A percentile compares a stretch with the other conserved stretches of the same genome.
These are phyloP conservation scores for Lophius piscatorius DNA, from an alignment of 2,113 vertebrate genomes.

Conservation along the genomic window DNA sequence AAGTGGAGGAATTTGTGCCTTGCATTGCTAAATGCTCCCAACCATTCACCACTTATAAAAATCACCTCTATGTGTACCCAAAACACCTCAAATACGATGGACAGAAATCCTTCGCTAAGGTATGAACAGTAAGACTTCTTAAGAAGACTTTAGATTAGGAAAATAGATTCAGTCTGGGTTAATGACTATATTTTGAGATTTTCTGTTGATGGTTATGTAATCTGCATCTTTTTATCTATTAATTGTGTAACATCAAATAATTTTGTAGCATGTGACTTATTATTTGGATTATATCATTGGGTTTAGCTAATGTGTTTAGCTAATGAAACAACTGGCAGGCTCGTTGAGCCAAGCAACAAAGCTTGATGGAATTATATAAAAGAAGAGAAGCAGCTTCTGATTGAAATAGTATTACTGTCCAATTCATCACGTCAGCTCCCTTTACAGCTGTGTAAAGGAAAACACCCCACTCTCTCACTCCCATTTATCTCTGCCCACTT, in stretches of 20 bases:
- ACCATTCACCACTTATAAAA: slow-evolving; percentile 95
- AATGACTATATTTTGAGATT: slow-evolving; percentile 4
- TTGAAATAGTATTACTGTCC: slow-evolving; percentile 48
- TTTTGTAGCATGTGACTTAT: too few species aligned
- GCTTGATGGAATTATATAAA: slow-evolving; percentile 49
- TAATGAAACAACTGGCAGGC: too few species aligned
- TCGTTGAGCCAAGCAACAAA: slow-evolving; percentile 33
- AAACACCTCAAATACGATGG: slow-evolving; percentile 95
- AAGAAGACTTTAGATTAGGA: too few species aligned
- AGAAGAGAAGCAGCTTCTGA: slow-evolving; percentile 44
- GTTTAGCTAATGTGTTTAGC: too few species aligned
- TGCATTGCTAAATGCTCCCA: slow-evolving; percentile 94
- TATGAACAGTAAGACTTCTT: too few species aligned
- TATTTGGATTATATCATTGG: too few species aligned
- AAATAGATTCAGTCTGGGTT: too few species aligned
- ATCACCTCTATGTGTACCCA: slow-evolving; percentile 97
- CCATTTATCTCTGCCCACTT: slow-evolving; percentile 8
- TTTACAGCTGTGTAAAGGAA: too few species aligned
- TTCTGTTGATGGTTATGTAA: too few species aligned
- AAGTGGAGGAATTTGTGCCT: slow-evolving; percentile 96
- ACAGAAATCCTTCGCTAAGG: slow-evolving; percentile 96
- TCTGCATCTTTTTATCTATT: too few species aligned
- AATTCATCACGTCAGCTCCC: too few species aligned
- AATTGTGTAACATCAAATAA: too few species aligned
- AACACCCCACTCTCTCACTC: not conserved